These are phyloP conservation scores for Pagetopsis macropterus DNA, from an alignment of 2,797 vertebrate genomes.

Conservation along the genomic window DNA sequence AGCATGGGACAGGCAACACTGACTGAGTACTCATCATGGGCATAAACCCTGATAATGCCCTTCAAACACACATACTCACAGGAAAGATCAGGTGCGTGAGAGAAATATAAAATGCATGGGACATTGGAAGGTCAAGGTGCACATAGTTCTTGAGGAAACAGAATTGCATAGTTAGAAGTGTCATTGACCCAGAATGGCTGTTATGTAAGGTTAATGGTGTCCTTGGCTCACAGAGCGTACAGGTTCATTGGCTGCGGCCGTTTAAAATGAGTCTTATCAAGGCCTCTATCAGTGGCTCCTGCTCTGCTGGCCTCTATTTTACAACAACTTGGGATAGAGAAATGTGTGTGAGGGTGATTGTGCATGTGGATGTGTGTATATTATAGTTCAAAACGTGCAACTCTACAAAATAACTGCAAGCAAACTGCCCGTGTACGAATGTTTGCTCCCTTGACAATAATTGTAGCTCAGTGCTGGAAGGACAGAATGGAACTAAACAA, in stretches of 20 bases:
- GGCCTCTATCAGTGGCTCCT: slow-evolving; percentile 50
- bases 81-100: background rate
- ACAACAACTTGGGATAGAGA: slow-evolving; percentile 32
- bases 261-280: slow-evolving; percentile 68
- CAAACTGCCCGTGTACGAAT: slow-evolving; percentile 8
- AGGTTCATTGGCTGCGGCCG: slow-evolving; percentile 58
- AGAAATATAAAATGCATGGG: slow-evolving; percentile 26
- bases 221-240: slow-evolving; percentile 60
- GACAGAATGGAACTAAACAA: slow-evolving; percentile 39
- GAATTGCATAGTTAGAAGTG: slow-evolving; percentile 54
- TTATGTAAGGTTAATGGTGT: slow-evolving; percentile 65
- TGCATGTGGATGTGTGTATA: background rate
- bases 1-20: slow-evolving; percentile 20
- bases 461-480: slow-evolving; percentile 41
- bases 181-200: slow-evolving; percentile 60
- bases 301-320: slow-evolving; percentile 38
- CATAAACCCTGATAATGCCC: slow-evolving; percentile 13
- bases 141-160: slow-evolving; percentile 47
- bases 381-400: slow-evolving; percentile 37
- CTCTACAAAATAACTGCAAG: slow-evolving; percentile 8
- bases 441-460: slow-evolving; percentile 43
- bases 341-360: slow-evolving; percentile 26
- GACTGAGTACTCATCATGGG: slow-evolving; percentile 12
- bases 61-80: background rate
- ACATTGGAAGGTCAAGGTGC: slow-evolving; percentile 56